Percentiles rank a stretch among this genome's conserved stretches.
Evolutionary conservation across 2,797 vertebrate species (phyloP).

Genomic region (Dicrostonyx torquatus): DNA sequence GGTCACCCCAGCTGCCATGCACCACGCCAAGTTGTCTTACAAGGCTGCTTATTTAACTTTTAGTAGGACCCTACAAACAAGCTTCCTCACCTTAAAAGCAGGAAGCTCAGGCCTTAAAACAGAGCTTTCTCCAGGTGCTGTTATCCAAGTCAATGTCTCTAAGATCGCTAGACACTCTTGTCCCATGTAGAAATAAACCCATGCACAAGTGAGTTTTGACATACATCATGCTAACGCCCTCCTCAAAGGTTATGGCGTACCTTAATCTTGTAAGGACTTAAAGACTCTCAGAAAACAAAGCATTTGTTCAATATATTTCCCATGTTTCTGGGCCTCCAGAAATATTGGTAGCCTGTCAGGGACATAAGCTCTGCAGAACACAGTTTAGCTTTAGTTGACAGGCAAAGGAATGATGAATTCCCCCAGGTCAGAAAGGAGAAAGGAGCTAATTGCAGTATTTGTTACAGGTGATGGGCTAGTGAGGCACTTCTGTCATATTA

Average conservation of each 20-base stretch:
- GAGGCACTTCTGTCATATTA: constrained; percentile 11
- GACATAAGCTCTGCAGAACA: neutral
- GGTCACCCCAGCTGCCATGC: neutral
- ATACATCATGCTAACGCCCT: neutral
- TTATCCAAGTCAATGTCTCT: neutral
- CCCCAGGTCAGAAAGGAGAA: constrained; percentile 31
- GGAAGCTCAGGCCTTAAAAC: neutral
- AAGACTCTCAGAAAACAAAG: neutral
- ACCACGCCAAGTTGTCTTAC: neutral
- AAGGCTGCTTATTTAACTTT: constrained; percentile 11
- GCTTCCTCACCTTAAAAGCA: neutral
- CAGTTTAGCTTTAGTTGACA: constrained; percentile 34
- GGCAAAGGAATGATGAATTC: constrained; percentile 3
- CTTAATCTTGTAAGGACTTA: neutral
- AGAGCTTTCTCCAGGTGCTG: neutral
- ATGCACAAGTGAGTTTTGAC: neutral
- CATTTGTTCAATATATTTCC: neutral
- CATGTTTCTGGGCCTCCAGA: neutral
- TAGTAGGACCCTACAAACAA: neutral
- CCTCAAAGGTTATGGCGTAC: neutral
- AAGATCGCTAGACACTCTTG: neutral
- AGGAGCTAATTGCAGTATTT: neutral
- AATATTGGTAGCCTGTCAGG: neutral
- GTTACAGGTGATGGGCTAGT: neutral
- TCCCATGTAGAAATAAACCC: too few species aligned